These are phyloP conservation scores for Pogonomyrmex californicus DNA, from an alignment of 1,140 invertebrate genomes.

Conservation along the genomic window DNA sequence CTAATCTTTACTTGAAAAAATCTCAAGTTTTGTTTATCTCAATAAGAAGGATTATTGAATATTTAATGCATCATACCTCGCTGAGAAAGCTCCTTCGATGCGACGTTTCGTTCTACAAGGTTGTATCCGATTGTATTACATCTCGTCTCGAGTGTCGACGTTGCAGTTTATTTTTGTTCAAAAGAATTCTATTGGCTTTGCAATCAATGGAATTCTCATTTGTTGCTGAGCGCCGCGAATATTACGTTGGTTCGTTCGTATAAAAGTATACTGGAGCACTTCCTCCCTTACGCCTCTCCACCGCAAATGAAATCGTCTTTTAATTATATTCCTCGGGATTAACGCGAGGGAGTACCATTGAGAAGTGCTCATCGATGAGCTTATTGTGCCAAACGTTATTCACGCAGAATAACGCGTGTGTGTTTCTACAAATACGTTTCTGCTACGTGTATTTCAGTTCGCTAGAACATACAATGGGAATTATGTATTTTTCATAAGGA, in stretches of 20 bases:
- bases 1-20: background rate
- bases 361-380: background rate
- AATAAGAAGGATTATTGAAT: background rate
- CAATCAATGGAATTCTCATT: slow-evolving; percentile 6
- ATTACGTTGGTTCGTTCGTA: background rate
- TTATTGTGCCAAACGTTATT: background rate
- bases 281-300: background rate
- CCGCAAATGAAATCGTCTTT: background rate
- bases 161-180: slow-evolving; percentile 1
- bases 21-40: background rate
- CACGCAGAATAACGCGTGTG: background rate
- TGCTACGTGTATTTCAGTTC: background rate
- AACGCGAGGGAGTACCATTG: background rate
- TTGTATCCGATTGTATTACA: background rate
- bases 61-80: background rate
- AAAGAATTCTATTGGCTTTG: background rate
- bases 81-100: background rate
- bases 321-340: slow-evolving; percentile 10
- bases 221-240: background rate
- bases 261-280: background rate
- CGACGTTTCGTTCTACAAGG: background rate
- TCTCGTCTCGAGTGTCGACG: background rate
- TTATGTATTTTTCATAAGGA: background rate
- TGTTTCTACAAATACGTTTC: background rate
- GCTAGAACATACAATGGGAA: background rate